Evolutionary conservation across 2,797 vertebrate genomes (phyloP), one percentile per base, ranked within the genome.

Genomic region (Poecilia wingei): DNA sequence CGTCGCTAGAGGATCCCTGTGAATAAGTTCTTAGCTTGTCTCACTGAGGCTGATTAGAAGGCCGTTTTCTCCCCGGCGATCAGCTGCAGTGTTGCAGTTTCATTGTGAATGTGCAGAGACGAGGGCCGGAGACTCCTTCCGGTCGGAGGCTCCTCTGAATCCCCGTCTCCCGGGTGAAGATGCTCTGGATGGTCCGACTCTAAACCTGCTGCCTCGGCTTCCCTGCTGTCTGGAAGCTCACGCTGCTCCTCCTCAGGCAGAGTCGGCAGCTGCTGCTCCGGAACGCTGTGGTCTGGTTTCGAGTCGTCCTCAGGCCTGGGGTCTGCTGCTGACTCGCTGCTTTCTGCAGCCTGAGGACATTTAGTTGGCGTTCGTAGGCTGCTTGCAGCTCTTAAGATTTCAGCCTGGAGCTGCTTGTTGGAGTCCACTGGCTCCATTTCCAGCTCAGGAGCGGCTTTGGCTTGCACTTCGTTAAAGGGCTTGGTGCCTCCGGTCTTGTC

Each of bases 321-420:
- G 36, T 84, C 84, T 75, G 76, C 80, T 16, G 10, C 83, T 74
- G 74, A 51, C 14, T 90, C 87, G 3, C 45, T 80, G 68, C 82
- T 87, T 25, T 90, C 93, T 1, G 93, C 90, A 20, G 94, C 93
- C 0, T 91, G 90, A 4, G 61, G 73, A 2, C 81, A 41, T 86
- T 96, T 97, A 81, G 59, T 78, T 0, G 96, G 96, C 0, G 97
- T 95, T 84, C 95, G 96, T 80, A 99, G 96, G 84, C 94, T 97
- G 91, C 96, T 97, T 72, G 96, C 96, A 0, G 96, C 97, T 0
- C 95, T 96, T 36, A 97, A 94, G 82, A 99, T 99, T 90, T 98
- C 98, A 0, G 95, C 96, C 89, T 98, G 97, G 18, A 99, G 95
- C 93, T 98, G 96, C 85, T 85, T 94, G 79, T 95, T 90, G 13